A percentile compares a stretch with the other conserved stretches of the same genome.
phyloP scores from a whole-genome alignment of 2,797 vertebrate genomes.

The Halcyon smyrnensis region DNA sequence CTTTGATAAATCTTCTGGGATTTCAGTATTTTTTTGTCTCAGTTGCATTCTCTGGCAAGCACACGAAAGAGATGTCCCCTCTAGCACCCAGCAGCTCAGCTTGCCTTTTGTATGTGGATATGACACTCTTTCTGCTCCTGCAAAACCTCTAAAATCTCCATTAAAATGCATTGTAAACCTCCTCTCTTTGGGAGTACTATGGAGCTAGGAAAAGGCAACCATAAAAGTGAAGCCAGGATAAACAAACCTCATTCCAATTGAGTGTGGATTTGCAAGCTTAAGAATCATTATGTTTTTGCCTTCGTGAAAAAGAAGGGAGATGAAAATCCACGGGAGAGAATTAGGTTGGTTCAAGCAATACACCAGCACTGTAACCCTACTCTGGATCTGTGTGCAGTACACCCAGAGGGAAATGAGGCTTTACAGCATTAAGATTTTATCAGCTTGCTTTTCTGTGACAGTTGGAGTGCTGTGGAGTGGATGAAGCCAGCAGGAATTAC shows the following conservation, averaged over 20 bases:
- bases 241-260: conserved; percentile 57
- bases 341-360: conserved; percentile 13
- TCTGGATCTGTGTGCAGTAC: neutral
- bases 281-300: conserved; percentile 35
- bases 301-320: conserved; percentile 41
- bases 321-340: conserved; percentile 7
- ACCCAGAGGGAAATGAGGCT: neutral
- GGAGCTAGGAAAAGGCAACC: conserved; percentile 3
- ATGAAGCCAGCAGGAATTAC: neutral
- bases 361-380: neutral
- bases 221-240: conserved; percentile 45
- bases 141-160: conserved; percentile 47
- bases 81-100: neutral
- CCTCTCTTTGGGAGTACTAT: conserved; percentile 7
- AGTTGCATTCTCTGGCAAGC: neutral
- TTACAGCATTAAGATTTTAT: conserved; percentile 26
- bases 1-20: neutral
- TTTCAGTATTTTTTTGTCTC: neutral
- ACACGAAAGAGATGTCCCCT: conserved; percentile 11
- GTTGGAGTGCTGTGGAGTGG: neutral
- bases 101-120: conserved; percentile 13
- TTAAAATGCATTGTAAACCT: conserved; percentile 28
- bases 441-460: neutral
- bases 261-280: conserved; percentile 49
- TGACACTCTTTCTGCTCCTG: neutral